Evolutionary conservation across 2,797 vertebrate species (phyloP).

Genomic region (Myotis pilosus): DNA sequence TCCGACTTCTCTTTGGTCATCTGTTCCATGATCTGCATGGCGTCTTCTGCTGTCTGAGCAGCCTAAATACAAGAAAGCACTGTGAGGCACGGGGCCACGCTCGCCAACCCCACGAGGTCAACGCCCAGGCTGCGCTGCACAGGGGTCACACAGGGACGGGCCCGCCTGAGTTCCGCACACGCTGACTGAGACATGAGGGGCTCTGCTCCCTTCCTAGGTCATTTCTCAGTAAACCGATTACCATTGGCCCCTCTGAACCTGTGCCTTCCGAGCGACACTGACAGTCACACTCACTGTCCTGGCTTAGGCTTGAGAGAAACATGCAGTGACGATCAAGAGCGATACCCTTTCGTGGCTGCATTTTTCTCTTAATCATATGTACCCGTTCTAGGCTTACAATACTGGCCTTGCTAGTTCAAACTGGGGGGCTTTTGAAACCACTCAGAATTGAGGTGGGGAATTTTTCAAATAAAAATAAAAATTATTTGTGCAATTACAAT

Average conservation of each 20-base stretch:
- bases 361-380: background rate
- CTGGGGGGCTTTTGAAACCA: background rate
- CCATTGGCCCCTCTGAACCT: background rate
- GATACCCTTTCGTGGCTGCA: background rate
- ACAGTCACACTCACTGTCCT: slow-evolving; percentile 49
- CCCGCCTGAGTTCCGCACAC: slow-evolving; percentile 2
- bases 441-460: slow-evolving; percentile 18
- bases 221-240: background rate
- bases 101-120: fast-evolving
- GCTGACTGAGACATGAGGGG: background rate
- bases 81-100: background rate
- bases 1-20: slow-evolving; percentile 89
- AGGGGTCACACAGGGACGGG: background rate
- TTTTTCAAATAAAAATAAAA: slow-evolving; percentile 43
- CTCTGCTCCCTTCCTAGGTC: background rate
- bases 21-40: slow-evolving; percentile 88
- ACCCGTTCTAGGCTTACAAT: background rate
- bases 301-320: background rate
- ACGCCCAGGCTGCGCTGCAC: background rate
- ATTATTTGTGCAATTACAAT: slow-evolving; percentile 46
- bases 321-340: background rate
- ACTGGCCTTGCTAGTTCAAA: slow-evolving; percentile 3
- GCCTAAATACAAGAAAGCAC: slow-evolving; percentile 81
- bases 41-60: slow-evolving; percentile 87
- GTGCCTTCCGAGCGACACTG: background rate